A percentile compares a stretch with the other conserved stretches of the same genome.
Conservation (phyloP, 2,113 vertebrate genomes). For the Caretta caretta region DNA sequence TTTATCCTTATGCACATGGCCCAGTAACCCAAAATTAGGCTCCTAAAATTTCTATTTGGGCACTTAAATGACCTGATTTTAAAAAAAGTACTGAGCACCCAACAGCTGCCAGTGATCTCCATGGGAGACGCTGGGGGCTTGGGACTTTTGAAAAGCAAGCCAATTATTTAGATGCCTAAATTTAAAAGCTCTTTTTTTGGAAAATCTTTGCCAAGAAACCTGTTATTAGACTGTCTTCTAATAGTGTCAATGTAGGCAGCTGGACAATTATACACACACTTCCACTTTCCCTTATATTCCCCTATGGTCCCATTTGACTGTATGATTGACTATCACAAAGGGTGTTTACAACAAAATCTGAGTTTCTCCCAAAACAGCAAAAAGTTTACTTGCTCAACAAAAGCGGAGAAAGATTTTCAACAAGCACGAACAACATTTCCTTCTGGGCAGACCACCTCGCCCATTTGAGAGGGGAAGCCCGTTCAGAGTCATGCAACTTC, state of each 20-base stretch:
- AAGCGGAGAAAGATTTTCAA: background rate
- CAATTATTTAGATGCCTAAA: background rate
- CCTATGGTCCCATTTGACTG: background rate
- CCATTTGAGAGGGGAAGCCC: too few species aligned
- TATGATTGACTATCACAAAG: background rate
- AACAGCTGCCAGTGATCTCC: fast-evolving
- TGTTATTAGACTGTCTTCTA: background rate
- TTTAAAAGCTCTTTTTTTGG: background rate
- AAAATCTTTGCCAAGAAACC: background rate
- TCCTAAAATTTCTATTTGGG: background rate
- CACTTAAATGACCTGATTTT: fast-evolving
- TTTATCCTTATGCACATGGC: background rate
- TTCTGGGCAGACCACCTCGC: background rate
- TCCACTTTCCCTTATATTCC: background rate
- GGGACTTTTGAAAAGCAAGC: background rate
- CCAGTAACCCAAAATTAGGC: background rate
- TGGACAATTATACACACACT: background rate
- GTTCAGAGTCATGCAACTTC: background rate
- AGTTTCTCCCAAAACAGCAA: background rate
- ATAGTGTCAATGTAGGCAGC: background rate
- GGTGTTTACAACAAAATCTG: background rate
- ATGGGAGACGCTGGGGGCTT: background rate
- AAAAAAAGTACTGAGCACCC: fast-evolving
- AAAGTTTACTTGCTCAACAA: background rate
- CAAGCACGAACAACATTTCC: background rate